phyloP scores from a whole-genome alignment of 1,140 invertebrate genomes.

The Heliconius nattereri region DNA sequence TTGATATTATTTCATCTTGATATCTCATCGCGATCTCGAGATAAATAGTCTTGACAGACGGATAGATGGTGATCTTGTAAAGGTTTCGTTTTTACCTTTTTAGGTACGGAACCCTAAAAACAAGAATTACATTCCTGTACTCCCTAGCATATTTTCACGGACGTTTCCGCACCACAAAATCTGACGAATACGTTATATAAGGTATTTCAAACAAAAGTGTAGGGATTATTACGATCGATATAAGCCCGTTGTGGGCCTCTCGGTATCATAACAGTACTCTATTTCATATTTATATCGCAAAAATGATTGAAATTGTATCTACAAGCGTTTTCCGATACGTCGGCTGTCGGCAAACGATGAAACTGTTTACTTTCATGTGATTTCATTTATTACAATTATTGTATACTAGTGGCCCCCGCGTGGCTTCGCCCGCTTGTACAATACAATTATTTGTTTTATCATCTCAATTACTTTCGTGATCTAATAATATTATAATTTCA shows the following conservation, averaged over 20 bases:
- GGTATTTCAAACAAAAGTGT: constrained; percentile 8
- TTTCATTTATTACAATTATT: neutral
- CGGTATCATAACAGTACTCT: constrained; percentile 9
- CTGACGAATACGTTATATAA: neutral
- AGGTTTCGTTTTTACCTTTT: no score
- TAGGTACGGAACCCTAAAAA: neutral
- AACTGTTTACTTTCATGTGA: constrained; percentile 4
- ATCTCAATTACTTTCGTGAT: no score
- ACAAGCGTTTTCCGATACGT: constrained; percentile 10
- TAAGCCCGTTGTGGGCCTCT: neutral
- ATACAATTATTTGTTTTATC: no score
- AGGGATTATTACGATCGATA: neutral
- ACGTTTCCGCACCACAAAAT: neutral
- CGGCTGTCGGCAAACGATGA: neutral
- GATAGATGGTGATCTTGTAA: no score
- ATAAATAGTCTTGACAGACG: no score
- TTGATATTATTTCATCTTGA: no score
- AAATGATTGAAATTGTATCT: constrained; percentile 14
- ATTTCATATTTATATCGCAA: constrained; percentile 6
- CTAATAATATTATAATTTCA: no score
- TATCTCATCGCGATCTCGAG: no score
- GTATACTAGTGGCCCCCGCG: neutral
- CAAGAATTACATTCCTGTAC: neutral
- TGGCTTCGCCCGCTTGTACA: no score
- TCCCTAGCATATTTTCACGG: neutral